Evolutionary conservation across 2,888 invertebrate genomes (phyloP).

Genomic region (Leucania comma): DNA sequence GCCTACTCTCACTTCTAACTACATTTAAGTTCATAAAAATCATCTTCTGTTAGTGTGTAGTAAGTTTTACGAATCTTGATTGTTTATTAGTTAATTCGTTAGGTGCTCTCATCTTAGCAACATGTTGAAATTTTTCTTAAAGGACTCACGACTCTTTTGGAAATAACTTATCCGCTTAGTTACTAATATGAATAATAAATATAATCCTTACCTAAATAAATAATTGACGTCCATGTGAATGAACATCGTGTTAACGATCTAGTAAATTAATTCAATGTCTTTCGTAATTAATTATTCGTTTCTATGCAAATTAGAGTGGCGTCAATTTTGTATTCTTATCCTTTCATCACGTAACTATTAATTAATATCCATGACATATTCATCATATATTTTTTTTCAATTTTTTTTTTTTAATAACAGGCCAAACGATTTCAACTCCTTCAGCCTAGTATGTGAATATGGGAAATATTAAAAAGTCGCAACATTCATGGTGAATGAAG

Average conservation of each 20-base stretch:
- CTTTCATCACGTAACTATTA: conserved; percentile 19
- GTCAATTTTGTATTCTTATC: conserved; percentile 16
- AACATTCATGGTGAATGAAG: conserved; percentile 19
- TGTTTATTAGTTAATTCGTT: no score
- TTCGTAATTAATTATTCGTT: conserved; percentile 29
- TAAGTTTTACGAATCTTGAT: background rate
- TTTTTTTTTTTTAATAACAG: background rate
- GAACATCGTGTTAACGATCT: conserved; percentile 30
- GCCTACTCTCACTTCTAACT: no score
- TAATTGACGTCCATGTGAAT: conserved; percentile 12
- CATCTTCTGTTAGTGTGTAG: no score
- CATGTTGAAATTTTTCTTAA: no score
- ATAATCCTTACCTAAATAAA: conserved; percentile 15
- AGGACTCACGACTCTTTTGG: no score
- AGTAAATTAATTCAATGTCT: conserved; percentile 33
- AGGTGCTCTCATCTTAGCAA: no score
- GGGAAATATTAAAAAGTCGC: background rate
- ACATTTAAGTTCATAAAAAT: background rate
- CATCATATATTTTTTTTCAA: background rate
- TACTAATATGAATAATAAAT: conserved; percentile 14
- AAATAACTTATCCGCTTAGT: background rate
- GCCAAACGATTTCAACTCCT: background rate
- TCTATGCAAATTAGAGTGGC: conserved; percentile 35
- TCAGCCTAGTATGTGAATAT: background rate
- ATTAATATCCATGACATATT: background rate